Evolutionary conservation across 2,797 vertebrate species (phyloP), one percentile per base, ranked within the genome.

Genomic region (Ctenosaura bakeri): DNA sequence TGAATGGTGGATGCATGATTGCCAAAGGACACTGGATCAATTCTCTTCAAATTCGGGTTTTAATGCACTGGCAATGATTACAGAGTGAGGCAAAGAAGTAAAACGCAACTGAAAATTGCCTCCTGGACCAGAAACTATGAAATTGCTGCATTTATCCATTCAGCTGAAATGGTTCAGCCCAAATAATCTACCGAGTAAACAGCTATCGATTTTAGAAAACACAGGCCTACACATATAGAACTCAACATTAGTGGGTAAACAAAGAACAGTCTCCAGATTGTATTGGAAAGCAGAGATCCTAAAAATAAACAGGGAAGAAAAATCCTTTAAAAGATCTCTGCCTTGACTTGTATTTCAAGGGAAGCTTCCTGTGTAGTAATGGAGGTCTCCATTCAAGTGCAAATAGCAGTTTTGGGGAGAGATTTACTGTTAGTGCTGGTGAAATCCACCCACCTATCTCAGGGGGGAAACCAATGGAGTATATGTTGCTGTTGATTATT

Each of bases 11-110:
- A 50, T 86, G 91, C 0, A 0, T 91, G 88, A 84, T 91, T 94
- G 93, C 94, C 91, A 89, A 90, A 78, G 93, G 90, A 93, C 93
- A 91, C 92, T 86, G 89, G 82, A 89, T 95, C 90, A 92, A 92
- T 91, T 73, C 83, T 90, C 76, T 90, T 94, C 91, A 91, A 85
- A 94, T 59, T 46, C 90, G 81, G 92, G 88, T 85, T 5, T 78
- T 91, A 87, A 95, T 90, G 89, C 91, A 90, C 88, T 84, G 76
- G 66, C 29, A 16, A 90, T 94, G 91, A 94, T 87, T 90, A 62
- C 77, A 85, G 52, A 14, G 85, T 95, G 92, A 74, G 18, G 32
- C 38, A 20, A 32, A 91, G 84, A 16, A 92, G 84, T 90, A 90
- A 89, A 89, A 82, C 54, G 79, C 69, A 46, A 85, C 52, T 42